phyloP scores from a whole-genome alignment of 2,113 vertebrate species.

The Thalassoma bifasciatum region DNA sequence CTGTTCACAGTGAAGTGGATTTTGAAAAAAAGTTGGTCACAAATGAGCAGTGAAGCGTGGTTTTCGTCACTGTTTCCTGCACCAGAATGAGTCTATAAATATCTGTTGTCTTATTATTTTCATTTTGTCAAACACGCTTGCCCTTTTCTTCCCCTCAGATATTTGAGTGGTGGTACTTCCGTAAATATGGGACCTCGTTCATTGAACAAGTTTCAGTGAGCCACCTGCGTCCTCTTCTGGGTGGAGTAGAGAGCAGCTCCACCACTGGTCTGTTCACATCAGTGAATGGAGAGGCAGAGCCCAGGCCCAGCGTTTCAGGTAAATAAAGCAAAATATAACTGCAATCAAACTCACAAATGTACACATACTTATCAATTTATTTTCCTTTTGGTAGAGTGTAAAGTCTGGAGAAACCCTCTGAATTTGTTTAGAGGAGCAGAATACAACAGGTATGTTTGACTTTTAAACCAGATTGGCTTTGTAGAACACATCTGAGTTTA shows the following conservation, averaged over 20 bases:
- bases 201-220: conserved; percentile 98
- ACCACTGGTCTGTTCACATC: conserved; percentile 87
- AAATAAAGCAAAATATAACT: background rate
- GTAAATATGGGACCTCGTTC: conserved; percentile 96
- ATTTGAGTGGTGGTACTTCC: conserved; percentile 99
- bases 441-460: conserved; percentile 91
- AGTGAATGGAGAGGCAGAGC: conserved; percentile 87
- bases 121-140: background rate
- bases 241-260: conserved; percentile 88
- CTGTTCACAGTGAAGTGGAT: too few relatives aligned
- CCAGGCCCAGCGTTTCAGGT: conserved; percentile 94
- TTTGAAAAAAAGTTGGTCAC: too few relatives aligned
- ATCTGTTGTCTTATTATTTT: background rate
- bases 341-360: background rate
- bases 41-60: too few relatives aligned
- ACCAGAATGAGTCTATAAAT: background rate
- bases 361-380: background rate
- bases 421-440: conserved; percentile 99
- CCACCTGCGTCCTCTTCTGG: conserved; percentile 93
- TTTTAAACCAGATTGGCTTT: background rate
- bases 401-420: conserved; percentile 98
- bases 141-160: conserved; percentile 80
- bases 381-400: conserved; percentile 88
- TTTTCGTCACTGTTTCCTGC: background rate
- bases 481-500: background rate